Percentiles rank a stretch among this genome's conserved stretches.
Evolutionary conservation across 2,113 vertebrate species (phyloP).

Genomic region (Hippocampus mohnikei): DNA sequence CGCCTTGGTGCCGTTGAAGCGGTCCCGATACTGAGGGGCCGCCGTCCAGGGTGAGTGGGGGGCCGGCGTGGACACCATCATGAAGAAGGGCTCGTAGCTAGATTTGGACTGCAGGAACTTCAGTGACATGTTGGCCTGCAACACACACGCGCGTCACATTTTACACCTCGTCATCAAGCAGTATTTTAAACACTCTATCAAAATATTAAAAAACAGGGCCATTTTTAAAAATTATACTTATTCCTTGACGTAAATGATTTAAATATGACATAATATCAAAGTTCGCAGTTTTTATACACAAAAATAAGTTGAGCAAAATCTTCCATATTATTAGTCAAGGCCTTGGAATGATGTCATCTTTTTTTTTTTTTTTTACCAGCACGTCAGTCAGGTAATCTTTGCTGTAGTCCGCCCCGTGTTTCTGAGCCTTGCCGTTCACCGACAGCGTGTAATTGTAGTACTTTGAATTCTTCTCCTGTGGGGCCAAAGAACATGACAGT

Average conservation of each 20-base stretch:
- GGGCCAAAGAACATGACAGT: constrained; percentile 4
- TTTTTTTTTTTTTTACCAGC: constrained; percentile 75
- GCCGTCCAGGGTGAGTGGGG: constrained; percentile 93
- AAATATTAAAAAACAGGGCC: no score
- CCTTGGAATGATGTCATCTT: neutral
- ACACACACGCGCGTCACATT: neutral
- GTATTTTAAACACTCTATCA: no score
- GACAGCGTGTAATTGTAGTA: constrained; percentile 98
- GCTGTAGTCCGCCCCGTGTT: constrained; percentile 87
- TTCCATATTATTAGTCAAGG: no score
- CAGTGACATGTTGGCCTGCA: constrained; percentile 89
- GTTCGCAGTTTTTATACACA: no score
- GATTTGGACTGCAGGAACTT: constrained; percentile 91
- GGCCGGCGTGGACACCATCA: constrained; percentile 96
- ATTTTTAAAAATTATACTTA: no score
- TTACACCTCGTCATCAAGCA: no score
- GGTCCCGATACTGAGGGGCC: constrained; percentile 88
- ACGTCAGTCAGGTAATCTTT: constrained; percentile 94
- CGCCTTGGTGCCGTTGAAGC: constrained; percentile 80
- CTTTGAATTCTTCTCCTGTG: constrained; percentile 94
- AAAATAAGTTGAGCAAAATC: no score
- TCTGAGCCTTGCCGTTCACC: constrained; percentile 84
- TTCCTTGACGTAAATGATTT: no score
- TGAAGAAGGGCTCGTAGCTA: constrained; percentile 90
- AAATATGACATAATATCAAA: no score